Evolutionary conservation across 1,140 invertebrate species (phyloP).

Genomic region (Trissolcus basalis): DNA sequence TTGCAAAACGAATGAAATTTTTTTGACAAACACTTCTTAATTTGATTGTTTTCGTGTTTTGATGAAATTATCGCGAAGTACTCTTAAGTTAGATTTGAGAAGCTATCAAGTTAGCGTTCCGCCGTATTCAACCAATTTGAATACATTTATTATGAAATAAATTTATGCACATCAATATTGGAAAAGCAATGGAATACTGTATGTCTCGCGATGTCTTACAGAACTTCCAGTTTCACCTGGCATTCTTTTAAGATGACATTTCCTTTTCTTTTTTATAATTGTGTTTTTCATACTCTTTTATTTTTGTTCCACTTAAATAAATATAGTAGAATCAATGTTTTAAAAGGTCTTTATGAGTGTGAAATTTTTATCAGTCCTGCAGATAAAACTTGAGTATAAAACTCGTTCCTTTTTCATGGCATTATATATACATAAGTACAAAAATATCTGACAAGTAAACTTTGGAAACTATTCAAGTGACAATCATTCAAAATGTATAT

Average conservation of each 20-base stretch:
- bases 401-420: too few relatives aligned
- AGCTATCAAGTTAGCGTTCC: constrained; percentile 35
- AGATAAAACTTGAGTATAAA: too few relatives aligned
- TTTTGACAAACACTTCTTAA: constrained; percentile 47
- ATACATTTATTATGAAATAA: constrained; percentile 55
- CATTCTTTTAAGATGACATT: too few relatives aligned
- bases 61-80: constrained; percentile 31
- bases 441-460: too few relatives aligned
- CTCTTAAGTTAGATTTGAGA: constrained; percentile 43
- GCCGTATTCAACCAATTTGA: constrained; percentile 45
- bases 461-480: too few relatives aligned
- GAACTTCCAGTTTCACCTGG: constrained; percentile 16
- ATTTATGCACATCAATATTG: constrained; percentile 52
- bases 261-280: too few relatives aligned
- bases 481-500: too few relatives aligned
- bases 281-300: too few relatives aligned
- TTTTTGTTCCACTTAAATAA: too few relatives aligned
- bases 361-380: too few relatives aligned
- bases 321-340: too few relatives aligned
- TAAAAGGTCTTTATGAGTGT: too few relatives aligned
- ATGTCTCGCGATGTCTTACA: constrained; percentile 18
- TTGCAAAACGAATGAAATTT: constrained; percentile 34
- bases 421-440: neutral
- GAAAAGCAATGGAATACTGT: constrained; percentile 37
- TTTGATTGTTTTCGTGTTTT: constrained; percentile 40